These are phyloP conservation scores for Myxocyprinus asiaticus DNA, from an alignment of 2,113 vertebrate genomes.

Conservation along the genomic window DNA sequence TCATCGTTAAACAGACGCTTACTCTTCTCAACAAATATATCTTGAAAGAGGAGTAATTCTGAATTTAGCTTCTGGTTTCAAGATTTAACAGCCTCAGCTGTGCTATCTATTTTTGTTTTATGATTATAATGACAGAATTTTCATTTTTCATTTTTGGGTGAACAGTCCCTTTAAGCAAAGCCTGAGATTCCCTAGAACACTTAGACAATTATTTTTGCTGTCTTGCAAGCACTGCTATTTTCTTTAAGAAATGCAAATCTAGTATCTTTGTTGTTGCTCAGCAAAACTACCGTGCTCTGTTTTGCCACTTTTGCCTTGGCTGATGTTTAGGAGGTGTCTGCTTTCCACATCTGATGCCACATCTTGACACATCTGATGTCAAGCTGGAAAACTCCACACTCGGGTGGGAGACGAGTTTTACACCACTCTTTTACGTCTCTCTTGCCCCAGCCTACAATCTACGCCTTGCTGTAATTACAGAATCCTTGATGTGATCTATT, in stretches of 20 bases:
- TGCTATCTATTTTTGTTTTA: too few relatives aligned
- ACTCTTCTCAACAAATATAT: slow-evolving; percentile 33
- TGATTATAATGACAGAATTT: too few relatives aligned
- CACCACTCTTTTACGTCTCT: background rate
- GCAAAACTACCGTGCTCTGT: background rate
- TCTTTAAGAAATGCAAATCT: background rate
- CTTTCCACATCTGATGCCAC: too few relatives aligned
- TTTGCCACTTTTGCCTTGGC: background rate
- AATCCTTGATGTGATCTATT: slow-evolving; percentile 10
- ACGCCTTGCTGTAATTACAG: slow-evolving; percentile 30
- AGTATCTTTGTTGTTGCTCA: background rate
- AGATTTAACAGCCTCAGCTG: too few relatives aligned
- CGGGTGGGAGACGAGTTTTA: background rate
- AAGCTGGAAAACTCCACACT: slow-evolving; percentile 23
- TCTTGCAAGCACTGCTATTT: background rate
- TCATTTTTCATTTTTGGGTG: too few relatives aligned
- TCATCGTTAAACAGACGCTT: too few relatives aligned
- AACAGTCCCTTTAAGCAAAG: too few relatives aligned
- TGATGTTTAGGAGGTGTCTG: background rate
- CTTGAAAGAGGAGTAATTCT: too few relatives aligned
- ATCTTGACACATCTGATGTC: too few relatives aligned
- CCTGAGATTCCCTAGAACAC: too few relatives aligned
- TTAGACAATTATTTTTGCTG: too few relatives aligned
- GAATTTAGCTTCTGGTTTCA: too few relatives aligned
- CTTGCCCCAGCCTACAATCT: slow-evolving; percentile 1